These are phyloP conservation scores for Halcyon badia DNA, from an alignment of 2,797 vertebrate species.

Conservation along the genomic window DNA sequence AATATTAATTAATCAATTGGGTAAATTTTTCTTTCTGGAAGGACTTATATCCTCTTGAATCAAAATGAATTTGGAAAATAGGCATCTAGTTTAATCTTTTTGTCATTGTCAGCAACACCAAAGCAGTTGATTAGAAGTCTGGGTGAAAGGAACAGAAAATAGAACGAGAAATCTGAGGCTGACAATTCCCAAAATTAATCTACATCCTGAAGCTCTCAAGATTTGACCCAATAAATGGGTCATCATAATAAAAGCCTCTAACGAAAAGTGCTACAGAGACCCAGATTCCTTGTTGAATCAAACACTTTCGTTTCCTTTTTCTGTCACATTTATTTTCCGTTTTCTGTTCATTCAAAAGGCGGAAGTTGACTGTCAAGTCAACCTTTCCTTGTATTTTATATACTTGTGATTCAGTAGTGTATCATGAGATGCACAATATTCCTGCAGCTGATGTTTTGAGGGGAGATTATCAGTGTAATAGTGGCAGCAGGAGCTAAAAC, in stretches of 20 bases:
- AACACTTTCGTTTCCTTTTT: neutral
- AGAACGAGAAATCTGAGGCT: constrained; percentile 10
- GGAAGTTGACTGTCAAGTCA: neutral
- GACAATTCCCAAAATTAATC: constrained; percentile 32
- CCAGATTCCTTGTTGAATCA: neutral
- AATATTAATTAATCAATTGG: constrained; percentile 43
- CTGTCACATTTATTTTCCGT: fast-evolving
- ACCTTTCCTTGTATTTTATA: neutral
- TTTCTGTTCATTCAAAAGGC: neutral
- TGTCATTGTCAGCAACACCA: neutral
- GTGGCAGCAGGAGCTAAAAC: neutral
- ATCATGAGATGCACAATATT: neutral
- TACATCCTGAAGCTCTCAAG: neutral
- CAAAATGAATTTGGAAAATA: constrained; percentile 25
- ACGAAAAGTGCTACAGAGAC: neutral
- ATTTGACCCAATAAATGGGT: constrained; percentile 15
- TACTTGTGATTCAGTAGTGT: neutral
- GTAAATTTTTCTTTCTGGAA: constrained; percentile 15
- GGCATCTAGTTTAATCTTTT: neutral
- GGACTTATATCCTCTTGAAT: constrained; percentile 3
- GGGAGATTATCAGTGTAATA: neutral
- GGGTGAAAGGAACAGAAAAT: neutral
- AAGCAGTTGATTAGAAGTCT: neutral
- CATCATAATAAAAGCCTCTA: neutral
- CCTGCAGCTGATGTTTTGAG: neutral